Evolutionary conservation across 1,140 invertebrate species (phyloP).

Genomic region (Batillaria attramentaria): DNA sequence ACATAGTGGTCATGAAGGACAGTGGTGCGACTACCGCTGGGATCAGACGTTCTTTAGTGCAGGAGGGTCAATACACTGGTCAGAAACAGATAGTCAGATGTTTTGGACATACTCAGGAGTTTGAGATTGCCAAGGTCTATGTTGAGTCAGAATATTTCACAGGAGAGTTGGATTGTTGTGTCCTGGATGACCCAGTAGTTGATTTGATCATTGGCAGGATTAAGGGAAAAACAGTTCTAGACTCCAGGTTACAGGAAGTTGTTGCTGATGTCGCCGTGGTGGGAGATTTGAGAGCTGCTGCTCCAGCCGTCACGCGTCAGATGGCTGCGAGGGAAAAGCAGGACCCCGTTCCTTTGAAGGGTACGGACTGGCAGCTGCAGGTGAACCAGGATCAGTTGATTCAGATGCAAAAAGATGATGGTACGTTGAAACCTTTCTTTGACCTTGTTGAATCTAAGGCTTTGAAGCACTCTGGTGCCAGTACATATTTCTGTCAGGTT

Average conservation of each 20-base stretch:
- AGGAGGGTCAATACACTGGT: background rate
- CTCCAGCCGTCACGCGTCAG: background rate
- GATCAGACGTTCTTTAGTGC: background rate
- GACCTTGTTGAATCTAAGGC: background rate
- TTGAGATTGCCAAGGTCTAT: background rate
- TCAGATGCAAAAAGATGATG: background rate
- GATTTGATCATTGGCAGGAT: constrained; percentile 12
- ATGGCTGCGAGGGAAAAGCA: background rate
- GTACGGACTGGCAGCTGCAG: background rate
- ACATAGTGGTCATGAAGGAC: background rate
- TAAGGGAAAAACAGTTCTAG: background rate
- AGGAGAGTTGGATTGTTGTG: background rate
- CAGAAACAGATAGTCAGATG: background rate
- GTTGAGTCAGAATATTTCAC: constrained; percentile 4
- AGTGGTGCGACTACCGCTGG: background rate
- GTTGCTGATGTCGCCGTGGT: background rate
- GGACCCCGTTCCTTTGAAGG: background rate
- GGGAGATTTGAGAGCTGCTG: no score
- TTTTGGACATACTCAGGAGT: background rate
- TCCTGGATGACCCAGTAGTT: background rate
- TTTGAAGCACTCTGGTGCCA: no score
- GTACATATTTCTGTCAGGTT: background rate
- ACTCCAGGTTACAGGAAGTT: background rate
- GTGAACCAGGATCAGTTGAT: background rate
- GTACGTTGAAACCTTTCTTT: background rate